Base-by-base conservation (phyloP, 2,888 invertebrate genomes). In the Troides aeacus region DNA sequence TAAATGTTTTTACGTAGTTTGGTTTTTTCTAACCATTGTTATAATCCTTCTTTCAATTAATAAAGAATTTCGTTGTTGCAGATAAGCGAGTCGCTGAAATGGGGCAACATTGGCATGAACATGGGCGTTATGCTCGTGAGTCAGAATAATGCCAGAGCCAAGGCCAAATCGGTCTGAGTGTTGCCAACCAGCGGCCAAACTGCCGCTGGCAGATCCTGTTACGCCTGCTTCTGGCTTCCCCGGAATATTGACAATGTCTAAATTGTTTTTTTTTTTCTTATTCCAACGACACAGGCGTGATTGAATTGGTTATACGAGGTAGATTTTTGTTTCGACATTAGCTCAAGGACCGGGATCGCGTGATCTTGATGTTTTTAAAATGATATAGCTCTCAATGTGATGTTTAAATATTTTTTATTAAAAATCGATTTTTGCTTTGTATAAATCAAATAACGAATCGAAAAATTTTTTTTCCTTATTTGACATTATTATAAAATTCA, bases 1-100 rank as follows among this genome's bases (percentile, higher is more conserved):
- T 39, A 10, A 10, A 39, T 10, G 39, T 39, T 39, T 39, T 8
- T 10, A 39, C 5, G 39, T 8, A 39, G 39, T 39, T 39, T 39
- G 10, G 1, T 39, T 39, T 39, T 36, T 10, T 39, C n/a, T 53
- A 4, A 18, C 53, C 30, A 17, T 21, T 6, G 57, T 23, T 30
- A 3, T 4, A 17, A 59, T 42, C 7, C 12, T 70, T 23, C 18
- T 56, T 60, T 66, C 65, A 61, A 53, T 59, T 71, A 50, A 64
- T 71, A 12, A 50, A 23, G 66, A 78, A 79, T 76, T 77, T 78
- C 77, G 70, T 92, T 89, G 92, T 94, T 94, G 62, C 93, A 95
- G 95, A 94, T 95, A 88, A 95, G 94, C 85, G 95, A 95, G 89
- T 94, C 94, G 82, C 93, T 95, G 75, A 95, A 94, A 88, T 95